Base-by-base conservation (phyloP, 2,888 invertebrate species). In the Halictus ligatus region DNA sequence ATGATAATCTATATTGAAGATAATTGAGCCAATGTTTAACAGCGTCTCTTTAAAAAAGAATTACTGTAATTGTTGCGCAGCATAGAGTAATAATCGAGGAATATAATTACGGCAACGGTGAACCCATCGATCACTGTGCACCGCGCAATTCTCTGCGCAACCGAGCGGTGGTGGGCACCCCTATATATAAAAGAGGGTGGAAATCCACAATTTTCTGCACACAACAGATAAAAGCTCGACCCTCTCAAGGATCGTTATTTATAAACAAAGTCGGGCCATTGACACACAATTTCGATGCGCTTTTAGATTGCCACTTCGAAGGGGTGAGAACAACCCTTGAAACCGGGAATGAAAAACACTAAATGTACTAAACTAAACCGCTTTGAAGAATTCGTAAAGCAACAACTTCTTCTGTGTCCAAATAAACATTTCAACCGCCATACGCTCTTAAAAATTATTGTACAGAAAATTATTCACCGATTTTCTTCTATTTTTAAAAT, bases 171-270 rank as follows among this genome's bases (percentile, higher is more conserved):
- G 64, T 29, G 29, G 64, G 18, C 64, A 64, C 64, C 64, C 64
- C 64, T 29, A 18, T 64, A 29, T 29, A 64, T 64, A 35, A 64
- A 29, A 64, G 29, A 64, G 64, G 64, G 64, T 64, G 64, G 64
- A 35, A 64, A 64, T 64, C 64, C 64, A 29, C 64, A 64, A 64
- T 64, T 64, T 64, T 64, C 64, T 64, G 29, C 64, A 64, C 64
- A 64, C 64, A 64, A 29, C 29, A 18, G 64, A 64, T 64, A 64
- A 64, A 64, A 64, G 64, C 64, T 64, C 8, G 29, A 2, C 15
- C 35, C 64, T 64, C 18, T 64, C 64, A 64, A 64, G 64, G 64
- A 64, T 64, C 64, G 15, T 64, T 64, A 64, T 64, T 64, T 64
- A 64, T 29, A 64, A 64, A 64, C 64, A 74, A 29, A 54, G 50